A percentile compares a stretch with the other conserved stretches of the same genome.
Evolutionary conservation across 2,797 vertebrate genomes (phyloP).

Genomic region (Dromococcyx pavoninus): DNA sequence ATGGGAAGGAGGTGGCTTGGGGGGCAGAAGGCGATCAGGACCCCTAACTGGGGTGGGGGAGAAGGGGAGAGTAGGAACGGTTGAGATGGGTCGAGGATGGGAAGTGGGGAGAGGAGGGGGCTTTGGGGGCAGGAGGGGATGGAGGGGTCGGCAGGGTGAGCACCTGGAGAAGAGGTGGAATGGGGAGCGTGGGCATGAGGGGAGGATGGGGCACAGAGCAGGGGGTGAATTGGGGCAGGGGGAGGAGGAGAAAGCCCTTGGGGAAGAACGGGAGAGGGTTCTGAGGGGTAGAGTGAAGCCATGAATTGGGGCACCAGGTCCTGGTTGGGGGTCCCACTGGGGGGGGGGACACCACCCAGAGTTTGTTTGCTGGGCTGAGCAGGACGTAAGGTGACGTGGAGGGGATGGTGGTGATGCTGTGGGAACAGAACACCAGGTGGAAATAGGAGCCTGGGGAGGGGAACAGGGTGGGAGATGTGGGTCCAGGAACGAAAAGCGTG

Average conservation of each 20-base stretch:
- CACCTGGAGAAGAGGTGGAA: rapidly evolving
- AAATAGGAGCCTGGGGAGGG: no score
- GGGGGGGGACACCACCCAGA: background rate
- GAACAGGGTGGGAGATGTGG: background rate
- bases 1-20: no score
- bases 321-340: background rate
- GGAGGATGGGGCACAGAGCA: rapidly evolving
- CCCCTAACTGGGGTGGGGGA: no score
- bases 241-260: no score
- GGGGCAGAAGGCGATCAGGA: no score
- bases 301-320: rapidly evolving
- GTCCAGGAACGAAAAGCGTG: background rate
- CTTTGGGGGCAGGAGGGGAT: background rate
- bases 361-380: background rate
- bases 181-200: background rate
- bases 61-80: no score
- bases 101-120: background rate
- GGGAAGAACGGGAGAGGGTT: no score
- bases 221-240: background rate
- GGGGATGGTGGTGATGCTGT: rapidly evolving
- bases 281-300: no score
- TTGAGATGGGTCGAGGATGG: no score
- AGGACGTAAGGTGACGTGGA: rapidly evolving
- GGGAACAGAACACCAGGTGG: rapidly evolving
- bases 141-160: background rate